Percentiles rank a stretch among this genome's conserved stretches.
Evolutionary conservation across 2,888 invertebrate genomes (phyloP).

Genomic region (Ophraella communa): DNA sequence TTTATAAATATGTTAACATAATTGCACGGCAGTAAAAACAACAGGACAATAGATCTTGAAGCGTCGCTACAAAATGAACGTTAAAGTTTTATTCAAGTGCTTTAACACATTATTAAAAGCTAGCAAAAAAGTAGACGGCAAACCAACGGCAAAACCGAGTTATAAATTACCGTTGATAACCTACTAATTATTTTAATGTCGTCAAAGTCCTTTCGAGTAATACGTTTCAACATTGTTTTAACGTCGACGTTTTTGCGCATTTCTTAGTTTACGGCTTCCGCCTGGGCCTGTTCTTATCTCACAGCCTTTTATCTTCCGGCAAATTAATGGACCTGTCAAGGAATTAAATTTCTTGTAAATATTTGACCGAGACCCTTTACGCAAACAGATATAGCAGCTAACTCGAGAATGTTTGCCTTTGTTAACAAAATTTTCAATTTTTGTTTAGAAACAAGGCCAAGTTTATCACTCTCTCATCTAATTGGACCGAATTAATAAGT

Average conservation of each 20-base stretch:
- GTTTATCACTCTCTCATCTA: conserved; percentile 10
- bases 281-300: conserved; percentile 16
- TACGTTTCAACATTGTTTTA: conserved; percentile 30
- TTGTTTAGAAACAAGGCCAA: conserved; percentile 7
- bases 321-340: conserved; percentile 39
- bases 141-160: not conserved
- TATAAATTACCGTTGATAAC: conserved; percentile 24
- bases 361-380: conserved; percentile 24
- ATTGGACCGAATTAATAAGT: conserved; percentile 7
- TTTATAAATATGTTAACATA: not conserved
- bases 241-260: conserved; percentile 33
- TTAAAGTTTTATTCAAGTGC: not conserved
- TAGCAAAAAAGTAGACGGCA: conserved; percentile 14
- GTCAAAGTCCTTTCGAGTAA: conserved; percentile 30
- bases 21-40: not conserved
- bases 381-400: conserved; percentile 18
- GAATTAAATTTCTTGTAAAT: conserved; percentile 31
- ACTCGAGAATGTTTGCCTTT: conserved; percentile 15
- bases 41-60: not conserved
- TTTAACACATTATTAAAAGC: conserved; percentile 13
- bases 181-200: conserved; percentile 27
- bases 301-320: conserved; percentile 31
- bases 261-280: conserved; percentile 31
- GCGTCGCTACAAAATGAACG: not conserved
- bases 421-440: conserved; percentile 14